A percentile compares a stretch with the other conserved stretches of the same genome.
These are phyloP conservation scores for Amphiduros pacificus DNA, from an alignment of 2,888 invertebrate genomes.

Conservation along the genomic window DNA sequence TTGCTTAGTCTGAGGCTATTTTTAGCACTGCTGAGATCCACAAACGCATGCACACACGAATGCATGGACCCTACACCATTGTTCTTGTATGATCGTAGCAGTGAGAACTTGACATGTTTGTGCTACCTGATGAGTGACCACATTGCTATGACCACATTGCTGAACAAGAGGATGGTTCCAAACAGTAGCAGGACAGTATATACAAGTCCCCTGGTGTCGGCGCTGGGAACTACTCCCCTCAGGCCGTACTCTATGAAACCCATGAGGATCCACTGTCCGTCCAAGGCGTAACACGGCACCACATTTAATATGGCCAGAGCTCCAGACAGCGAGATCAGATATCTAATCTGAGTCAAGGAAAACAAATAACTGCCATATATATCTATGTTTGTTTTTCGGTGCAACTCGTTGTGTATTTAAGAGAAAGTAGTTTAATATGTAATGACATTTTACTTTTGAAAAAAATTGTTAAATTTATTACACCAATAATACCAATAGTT, in stretches of 20 bases:
- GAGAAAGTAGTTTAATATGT: too few species aligned
- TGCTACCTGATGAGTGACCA: conserved; percentile 45
- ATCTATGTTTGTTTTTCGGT: too few species aligned
- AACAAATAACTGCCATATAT: too few species aligned
- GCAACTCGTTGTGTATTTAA: too few species aligned
- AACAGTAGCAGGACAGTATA: conserved; percentile 72
- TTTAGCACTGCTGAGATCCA: too few species aligned
- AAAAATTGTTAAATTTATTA: too few species aligned
- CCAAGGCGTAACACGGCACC: conserved; percentile 89
- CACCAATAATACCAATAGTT: too few species aligned
- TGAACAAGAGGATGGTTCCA: conserved; percentile 72
- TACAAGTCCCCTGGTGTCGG: conserved; percentile 64
- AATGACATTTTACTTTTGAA: too few species aligned
- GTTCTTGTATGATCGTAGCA: too few species aligned
- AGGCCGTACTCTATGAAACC: conserved; percentile 57
- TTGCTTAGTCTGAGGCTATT: too few species aligned
- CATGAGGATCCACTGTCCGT: conserved; percentile 86
- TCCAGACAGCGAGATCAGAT: conserved; percentile 76
- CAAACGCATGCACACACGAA: too few species aligned
- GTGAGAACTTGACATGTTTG: background rate
- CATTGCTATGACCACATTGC: conserved; percentile 68
- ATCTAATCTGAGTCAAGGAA: conserved; percentile 35
- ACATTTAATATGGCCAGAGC: conserved; percentile 89
- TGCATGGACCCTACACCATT: too few species aligned
- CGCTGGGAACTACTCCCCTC: conserved; percentile 42